These are phyloP conservation scores for Omphaloscelis lunosa DNA, from an alignment of 2,888 invertebrate species.

Conservation along the genomic window DNA sequence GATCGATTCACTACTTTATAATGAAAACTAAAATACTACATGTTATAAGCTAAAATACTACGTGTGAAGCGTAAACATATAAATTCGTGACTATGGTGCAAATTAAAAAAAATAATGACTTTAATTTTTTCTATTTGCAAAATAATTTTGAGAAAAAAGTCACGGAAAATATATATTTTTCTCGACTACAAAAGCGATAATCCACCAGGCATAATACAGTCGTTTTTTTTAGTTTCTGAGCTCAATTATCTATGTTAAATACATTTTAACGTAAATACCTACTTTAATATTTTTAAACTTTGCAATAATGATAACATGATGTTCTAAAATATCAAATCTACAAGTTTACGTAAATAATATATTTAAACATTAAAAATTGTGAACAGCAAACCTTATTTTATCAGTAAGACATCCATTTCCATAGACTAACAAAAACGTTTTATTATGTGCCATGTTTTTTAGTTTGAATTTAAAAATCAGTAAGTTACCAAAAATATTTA, in stretches of 20 bases:
- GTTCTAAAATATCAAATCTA: background rate
- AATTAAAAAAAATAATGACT: background rate
- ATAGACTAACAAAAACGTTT: constrained; percentile 25
- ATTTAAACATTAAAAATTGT: constrained; percentile 28
- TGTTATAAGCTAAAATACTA: constrained; percentile 37
- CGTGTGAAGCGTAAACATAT: too few species aligned
- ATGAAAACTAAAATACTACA: constrained; percentile 33
- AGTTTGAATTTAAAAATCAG: constrained; percentile 49
- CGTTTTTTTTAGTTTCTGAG: constrained; percentile 25
- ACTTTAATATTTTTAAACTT: constrained; percentile 3
- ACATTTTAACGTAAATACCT: constrained; percentile 12
- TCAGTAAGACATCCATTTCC: constrained; percentile 30
- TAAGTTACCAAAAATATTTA: constrained; percentile 30
- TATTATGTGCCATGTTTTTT: constrained; percentile 6
- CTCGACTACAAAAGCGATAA: constrained; percentile 34
- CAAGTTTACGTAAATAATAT: background rate
- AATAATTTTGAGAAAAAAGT: background rate
- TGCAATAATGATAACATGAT: background rate
- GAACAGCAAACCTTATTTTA: constrained; percentile 10
- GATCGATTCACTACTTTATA: constrained; percentile 35
- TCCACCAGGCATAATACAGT: constrained; percentile 51
- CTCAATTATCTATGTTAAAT: constrained; percentile 22
- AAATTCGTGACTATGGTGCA: background rate
- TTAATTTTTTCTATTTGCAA: background rate
- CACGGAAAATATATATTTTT: constrained; percentile 27